Evolutionary conservation across 1,140 invertebrate species (phyloP).

Genomic region (Cecropterus lyciades): DNA sequence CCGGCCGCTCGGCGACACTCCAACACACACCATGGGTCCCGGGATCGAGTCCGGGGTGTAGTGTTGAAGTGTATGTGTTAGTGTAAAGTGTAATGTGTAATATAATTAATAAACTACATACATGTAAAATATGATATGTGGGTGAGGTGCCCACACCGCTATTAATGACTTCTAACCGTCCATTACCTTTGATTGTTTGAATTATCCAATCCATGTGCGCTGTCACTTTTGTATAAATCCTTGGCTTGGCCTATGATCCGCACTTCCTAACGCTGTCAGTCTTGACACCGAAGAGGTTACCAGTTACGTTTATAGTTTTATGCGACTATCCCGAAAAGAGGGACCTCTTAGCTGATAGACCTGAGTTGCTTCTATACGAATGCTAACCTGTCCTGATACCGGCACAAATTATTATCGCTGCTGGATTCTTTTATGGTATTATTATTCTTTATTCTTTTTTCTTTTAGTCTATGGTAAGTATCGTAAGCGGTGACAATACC

Average conservation of each 20-base stretch:
- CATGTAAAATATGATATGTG: too few species aligned
- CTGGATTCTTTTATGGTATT: constrained; percentile 63
- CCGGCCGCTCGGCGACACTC: too few species aligned
- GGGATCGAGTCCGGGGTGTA: too few species aligned
- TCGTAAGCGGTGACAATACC: too few species aligned
- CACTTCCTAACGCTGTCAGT: constrained; percentile 82
- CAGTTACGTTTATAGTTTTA: constrained; percentile 55
- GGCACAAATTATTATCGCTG: constrained; percentile 84
- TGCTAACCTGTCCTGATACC: constrained; percentile 49
- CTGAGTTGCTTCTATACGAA: constrained; percentile 54
- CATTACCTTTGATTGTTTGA: constrained; percentile 13
- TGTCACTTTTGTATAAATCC: constrained; percentile 81
- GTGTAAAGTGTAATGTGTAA: too few species aligned
- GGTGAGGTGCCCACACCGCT: too few species aligned
- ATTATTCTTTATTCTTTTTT: too few species aligned
- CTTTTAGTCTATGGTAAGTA: too few species aligned
- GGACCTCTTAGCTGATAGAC: too few species aligned
- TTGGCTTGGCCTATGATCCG: constrained; percentile 75
- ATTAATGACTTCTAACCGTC: not conserved
- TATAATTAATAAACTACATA: too few species aligned
- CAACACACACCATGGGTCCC: too few species aligned
- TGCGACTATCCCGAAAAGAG: constrained; percentile 58
- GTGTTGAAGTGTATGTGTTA: too few species aligned
- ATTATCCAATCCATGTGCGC: constrained; percentile 84
- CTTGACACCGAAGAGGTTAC: constrained; percentile 83